A percentile compares a stretch with the other conserved stretches of the same genome.
phyloP scores from a whole-genome alignment of 2,888 invertebrate species.

The Hydropsyche betteni region DNA sequence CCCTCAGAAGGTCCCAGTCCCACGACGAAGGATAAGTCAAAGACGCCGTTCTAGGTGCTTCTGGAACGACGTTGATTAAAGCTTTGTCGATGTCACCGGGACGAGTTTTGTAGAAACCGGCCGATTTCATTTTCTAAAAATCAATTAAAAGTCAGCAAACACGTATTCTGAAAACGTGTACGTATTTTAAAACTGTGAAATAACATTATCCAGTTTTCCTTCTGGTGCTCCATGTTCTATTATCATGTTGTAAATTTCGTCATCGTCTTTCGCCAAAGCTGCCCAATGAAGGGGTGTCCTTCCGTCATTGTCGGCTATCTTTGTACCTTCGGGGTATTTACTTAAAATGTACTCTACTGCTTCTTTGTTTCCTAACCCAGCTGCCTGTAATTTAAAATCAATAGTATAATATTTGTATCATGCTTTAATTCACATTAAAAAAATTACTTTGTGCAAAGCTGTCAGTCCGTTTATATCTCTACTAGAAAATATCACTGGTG shows the following conservation, averaged over 20 bases:
- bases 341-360: constrained; percentile 78
- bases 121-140: constrained; percentile 82
- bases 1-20: constrained; percentile 76
- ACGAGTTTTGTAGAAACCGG: constrained; percentile 80
- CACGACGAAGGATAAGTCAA: constrained; percentile 74
- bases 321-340: constrained; percentile 74
- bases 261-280: constrained; percentile 80
- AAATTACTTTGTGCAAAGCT: constrained; percentile 81
- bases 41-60: constrained; percentile 82
- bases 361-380: constrained; percentile 80
- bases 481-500: constrained; percentile 76
- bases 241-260: constrained; percentile 79
- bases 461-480: constrained; percentile 84
- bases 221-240: constrained; percentile 86
- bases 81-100: constrained; percentile 80
- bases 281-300: constrained; percentile 90
- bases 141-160: background rate
- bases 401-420: background rate
- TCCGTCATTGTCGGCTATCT: constrained; percentile 81
- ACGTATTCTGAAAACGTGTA: background rate
- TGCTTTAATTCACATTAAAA: background rate
- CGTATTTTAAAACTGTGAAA: constrained; percentile 53
- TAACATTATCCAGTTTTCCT: constrained; percentile 83
- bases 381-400: constrained; percentile 68
- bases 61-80: constrained; percentile 75